phyloP scores from a whole-genome alignment of 2,888 invertebrate genomes.

The Stegana nigrithorax region DNA sequence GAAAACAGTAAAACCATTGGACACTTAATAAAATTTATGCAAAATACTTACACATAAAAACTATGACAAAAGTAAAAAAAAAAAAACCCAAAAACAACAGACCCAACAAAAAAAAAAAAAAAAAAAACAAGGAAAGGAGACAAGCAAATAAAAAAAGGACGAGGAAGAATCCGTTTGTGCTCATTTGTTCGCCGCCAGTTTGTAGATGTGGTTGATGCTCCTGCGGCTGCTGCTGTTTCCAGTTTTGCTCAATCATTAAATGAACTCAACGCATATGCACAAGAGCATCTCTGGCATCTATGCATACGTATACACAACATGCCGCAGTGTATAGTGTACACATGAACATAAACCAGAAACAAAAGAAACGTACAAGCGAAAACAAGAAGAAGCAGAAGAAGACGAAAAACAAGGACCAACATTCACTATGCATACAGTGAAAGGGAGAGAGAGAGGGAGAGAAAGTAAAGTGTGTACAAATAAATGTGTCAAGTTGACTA shows the following conservation, averaged over 20 bases:
- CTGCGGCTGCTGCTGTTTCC: no score
- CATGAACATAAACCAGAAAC: background rate
- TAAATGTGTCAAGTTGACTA: slow-evolving; percentile 60
- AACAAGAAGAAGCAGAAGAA: background rate
- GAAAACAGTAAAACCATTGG: no score
- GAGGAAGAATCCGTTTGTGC: background rate
- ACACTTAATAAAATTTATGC: background rate
- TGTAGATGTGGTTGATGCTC: no score
- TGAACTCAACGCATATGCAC: background rate
- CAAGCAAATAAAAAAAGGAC: background rate
- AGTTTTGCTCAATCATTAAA: no score
- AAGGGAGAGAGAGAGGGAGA: slow-evolving; percentile 18
- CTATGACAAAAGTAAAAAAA: background rate
- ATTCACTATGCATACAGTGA: background rate
- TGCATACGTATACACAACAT: background rate
- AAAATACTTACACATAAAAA: background rate
- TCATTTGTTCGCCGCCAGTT: no score
- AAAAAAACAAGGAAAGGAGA: background rate
- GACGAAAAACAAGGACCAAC: background rate
- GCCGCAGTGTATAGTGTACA: no score
- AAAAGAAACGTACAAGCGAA: background rate
- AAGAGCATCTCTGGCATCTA: no score
- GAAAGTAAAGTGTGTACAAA: slow-evolving; percentile 33
- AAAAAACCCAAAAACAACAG: background rate
- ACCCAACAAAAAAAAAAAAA: background rate